A percentile compares a stretch with the other conserved stretches of the same genome.
Evolutionary conservation across 2,888 invertebrate genomes (phyloP).

Genomic region (Calameuta pallipes): DNA sequence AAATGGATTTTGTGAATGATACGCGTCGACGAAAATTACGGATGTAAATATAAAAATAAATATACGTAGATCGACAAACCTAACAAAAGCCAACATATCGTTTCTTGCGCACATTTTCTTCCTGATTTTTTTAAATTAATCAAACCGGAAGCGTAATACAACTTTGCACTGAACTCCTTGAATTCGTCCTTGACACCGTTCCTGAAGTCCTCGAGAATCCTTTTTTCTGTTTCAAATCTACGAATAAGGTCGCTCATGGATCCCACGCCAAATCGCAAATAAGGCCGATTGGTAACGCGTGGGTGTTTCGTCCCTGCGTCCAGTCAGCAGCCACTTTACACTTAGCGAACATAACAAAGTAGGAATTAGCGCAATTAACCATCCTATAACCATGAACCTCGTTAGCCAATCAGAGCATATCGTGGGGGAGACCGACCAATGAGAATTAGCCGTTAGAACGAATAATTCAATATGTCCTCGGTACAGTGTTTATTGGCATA

Average conservation of each 20-base stretch:
- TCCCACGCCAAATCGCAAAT: slow-evolving; percentile 37
- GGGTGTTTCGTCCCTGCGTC: not conserved
- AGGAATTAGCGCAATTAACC: slow-evolving; percentile 36
- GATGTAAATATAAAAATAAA: not conserved
- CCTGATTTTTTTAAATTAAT: not conserved
- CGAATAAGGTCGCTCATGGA: not conserved
- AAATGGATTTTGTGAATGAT: not conserved
- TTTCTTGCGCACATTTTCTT: not conserved
- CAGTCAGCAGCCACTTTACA: not conserved
- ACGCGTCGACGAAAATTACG: not conserved
- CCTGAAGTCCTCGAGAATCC: slow-evolving; percentile 30
- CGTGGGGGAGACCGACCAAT: slow-evolving; percentile 38
- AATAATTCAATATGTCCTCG: not conserved
- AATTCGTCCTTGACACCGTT: slow-evolving; percentile 41
- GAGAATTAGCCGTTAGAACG: slow-evolving; percentile 14
- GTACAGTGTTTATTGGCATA: not conserved
- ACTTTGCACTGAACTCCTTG: slow-evolving; percentile 25
- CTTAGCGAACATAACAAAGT: slow-evolving; percentile 14
- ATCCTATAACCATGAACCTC: slow-evolving; percentile 26
- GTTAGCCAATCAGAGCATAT: slow-evolving; percentile 45
- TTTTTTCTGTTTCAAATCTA: not conserved
- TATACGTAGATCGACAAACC: not conserved
- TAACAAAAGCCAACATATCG: not conserved
- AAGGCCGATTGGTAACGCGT: slow-evolving; percentile 24
- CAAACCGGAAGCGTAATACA: not conserved